Evolutionary conservation across 2,113 vertebrate species (phyloP).

Genomic region (Erythrocercus mccallii): DNA sequence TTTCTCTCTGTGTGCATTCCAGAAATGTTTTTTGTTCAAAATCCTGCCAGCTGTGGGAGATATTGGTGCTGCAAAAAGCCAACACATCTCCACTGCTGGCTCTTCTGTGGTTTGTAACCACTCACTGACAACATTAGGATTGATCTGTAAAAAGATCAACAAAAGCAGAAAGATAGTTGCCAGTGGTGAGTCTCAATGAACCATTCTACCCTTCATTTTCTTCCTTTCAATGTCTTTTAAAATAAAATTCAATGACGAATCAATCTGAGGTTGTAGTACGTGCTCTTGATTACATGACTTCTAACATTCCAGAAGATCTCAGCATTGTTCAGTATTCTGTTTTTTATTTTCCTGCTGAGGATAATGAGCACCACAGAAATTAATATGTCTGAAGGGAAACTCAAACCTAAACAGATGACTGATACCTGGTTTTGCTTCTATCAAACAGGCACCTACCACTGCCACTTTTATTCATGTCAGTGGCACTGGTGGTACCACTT

Average conservation of each 20-base stretch:
- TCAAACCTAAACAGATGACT: neutral
- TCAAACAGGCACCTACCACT: neutral
- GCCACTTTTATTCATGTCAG: neutral
- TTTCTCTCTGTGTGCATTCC: neutral
- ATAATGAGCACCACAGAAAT: neutral
- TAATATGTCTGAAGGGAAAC: neutral
- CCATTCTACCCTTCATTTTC: neutral
- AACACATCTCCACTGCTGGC: neutral
- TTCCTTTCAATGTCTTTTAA: neutral
- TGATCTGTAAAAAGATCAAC: neutral
- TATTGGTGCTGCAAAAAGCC: neutral
- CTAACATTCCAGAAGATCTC: neutral
- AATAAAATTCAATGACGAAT: neutral
- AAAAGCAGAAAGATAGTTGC: neutral
- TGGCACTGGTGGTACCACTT: neutral
- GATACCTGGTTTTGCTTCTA: neutral
- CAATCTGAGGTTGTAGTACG: neutral
- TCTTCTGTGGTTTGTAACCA: neutral
- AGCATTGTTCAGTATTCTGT: neutral
- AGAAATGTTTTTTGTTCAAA: slow-evolving; percentile 10
- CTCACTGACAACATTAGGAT: neutral
- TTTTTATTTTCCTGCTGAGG: neutral
- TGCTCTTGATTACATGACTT: neutral
- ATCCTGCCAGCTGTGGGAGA: neutral
- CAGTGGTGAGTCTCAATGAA: neutral